Evolutionary conservation across 2,888 invertebrate genomes (phyloP).

Genomic region (Lissonota sp.): DNA sequence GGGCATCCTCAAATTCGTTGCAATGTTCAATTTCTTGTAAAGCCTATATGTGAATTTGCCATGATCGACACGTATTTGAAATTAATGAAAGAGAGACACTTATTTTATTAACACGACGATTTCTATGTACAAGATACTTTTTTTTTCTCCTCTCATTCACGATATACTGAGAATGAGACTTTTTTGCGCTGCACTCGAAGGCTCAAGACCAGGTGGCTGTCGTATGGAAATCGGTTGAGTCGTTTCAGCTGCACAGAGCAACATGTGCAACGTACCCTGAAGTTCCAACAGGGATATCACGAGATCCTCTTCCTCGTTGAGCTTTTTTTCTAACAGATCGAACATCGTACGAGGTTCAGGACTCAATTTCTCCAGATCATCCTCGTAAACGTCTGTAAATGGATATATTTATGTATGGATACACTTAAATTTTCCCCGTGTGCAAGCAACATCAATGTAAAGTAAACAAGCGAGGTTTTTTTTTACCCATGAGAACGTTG

Average conservation of each 20-base stretch:
- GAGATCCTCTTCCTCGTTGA: conserved; percentile 89
- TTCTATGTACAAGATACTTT: conserved; percentile 67
- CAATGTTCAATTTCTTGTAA: background rate
- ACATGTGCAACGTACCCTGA: conserved; percentile 89
- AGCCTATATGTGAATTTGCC: too few species aligned
- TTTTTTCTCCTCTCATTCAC: conserved; percentile 69
- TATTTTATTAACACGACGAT: too few species aligned
- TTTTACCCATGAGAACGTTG: conserved; percentile 88
- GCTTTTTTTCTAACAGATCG: conserved; percentile 86
- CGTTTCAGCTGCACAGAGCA: conserved; percentile 86
- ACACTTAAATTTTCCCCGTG: background rate
- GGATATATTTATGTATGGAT: background rate
- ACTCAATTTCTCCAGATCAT: conserved; percentile 87
- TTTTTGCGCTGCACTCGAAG: conserved; percentile 84
- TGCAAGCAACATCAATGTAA: background rate
- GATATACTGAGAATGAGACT: conserved; percentile 77
- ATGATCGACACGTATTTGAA: too few species aligned
- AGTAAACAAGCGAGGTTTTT: background rate
- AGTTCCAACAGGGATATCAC: conserved; percentile 87
- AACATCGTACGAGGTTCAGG: conserved; percentile 87
- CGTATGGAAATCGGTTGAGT: conserved; percentile 65
- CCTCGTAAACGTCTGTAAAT: conserved; percentile 88
- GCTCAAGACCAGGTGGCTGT: conserved; percentile 72
- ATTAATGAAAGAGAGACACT: too few species aligned
- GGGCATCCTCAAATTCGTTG: background rate